Percentiles rank a stretch among this genome's conserved stretches.
These are phyloP conservation scores for Diceros bicornis DNA, from an alignment of 2,797 vertebrate genomes.

Conservation along the genomic window DNA sequence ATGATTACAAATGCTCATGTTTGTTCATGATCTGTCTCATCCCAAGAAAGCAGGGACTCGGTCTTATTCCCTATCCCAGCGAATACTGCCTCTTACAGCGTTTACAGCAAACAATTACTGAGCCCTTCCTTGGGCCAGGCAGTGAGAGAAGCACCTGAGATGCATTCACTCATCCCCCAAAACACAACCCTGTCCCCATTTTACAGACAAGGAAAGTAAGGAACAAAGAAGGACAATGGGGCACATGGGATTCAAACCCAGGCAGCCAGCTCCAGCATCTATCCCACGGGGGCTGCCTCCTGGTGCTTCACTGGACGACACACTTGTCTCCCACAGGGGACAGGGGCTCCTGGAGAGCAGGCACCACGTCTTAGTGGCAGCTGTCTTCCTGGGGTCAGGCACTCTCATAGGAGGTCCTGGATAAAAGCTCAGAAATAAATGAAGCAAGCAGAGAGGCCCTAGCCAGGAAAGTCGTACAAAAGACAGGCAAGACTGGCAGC, in stretches of 20 bases:
- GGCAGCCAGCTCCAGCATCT: background rate
- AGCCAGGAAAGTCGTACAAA: background rate
- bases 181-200: background rate
- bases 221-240: background rate
- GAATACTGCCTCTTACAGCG: background rate
- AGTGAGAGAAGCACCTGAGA: background rate
- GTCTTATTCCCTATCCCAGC: background rate
- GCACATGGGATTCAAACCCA: too few species aligned
- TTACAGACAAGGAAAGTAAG: background rate
- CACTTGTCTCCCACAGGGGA: background rate
- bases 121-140: background rate
- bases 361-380: rapidly evolving
- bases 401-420: background rate
- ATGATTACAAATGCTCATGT: rapidly evolving
- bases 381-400: background rate
- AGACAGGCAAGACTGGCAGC: background rate
- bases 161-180: background rate
- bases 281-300: rapidly evolving
- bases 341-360: background rate
- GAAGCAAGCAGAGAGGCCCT: background rate
- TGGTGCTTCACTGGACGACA: rapidly evolving
- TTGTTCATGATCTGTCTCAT: too few species aligned
- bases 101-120: background rate
- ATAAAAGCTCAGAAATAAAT: background rate
- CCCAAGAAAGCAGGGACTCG: background rate